Evolutionary conservation across 1,140 invertebrate genomes (phyloP).

Genomic region (Anadara kagoshimensis): DNA sequence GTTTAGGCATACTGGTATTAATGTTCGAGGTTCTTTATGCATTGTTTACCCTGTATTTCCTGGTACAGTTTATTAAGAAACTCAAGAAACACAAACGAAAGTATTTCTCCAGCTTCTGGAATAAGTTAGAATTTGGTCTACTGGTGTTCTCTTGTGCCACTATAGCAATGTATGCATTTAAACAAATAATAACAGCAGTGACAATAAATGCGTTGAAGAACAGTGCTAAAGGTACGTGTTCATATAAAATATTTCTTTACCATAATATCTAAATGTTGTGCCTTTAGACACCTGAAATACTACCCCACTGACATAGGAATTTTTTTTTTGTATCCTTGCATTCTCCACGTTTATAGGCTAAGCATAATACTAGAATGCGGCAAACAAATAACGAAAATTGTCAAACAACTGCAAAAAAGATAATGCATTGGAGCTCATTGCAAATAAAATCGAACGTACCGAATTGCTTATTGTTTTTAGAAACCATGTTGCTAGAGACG

Average conservation of each 20-base stretch:
- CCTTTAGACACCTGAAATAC: too few species aligned
- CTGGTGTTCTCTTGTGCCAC: constrained; percentile 71
- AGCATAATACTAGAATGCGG: too few species aligned
- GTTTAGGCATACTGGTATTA: constrained; percentile 69
- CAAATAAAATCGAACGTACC: too few species aligned
- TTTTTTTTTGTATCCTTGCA: too few species aligned
- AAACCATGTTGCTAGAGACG: too few species aligned
- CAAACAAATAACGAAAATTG: too few species aligned
- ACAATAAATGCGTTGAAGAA: constrained; percentile 72
- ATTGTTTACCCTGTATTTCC: constrained; percentile 69
- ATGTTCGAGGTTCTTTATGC: constrained; percentile 70
- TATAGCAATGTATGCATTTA: constrained; percentile 75
- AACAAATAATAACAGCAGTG: constrained; percentile 71
- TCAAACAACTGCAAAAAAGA: too few species aligned
- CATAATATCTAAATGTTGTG: too few species aligned
- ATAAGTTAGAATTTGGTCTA: constrained; percentile 73
- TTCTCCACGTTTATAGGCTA: too few species aligned
- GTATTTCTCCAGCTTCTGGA: constrained; percentile 76
- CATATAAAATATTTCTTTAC: not conserved
- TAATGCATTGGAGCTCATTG: too few species aligned
- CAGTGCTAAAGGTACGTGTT: constrained; percentile 64
- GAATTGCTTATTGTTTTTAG: too few species aligned
- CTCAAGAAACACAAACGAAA: constrained; percentile 66
- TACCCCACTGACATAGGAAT: too few species aligned
- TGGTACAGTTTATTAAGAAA: constrained; percentile 63